These are phyloP conservation scores for Abramis brama DNA, from an alignment of 2,113 vertebrate species.

Conservation along the genomic window DNA sequence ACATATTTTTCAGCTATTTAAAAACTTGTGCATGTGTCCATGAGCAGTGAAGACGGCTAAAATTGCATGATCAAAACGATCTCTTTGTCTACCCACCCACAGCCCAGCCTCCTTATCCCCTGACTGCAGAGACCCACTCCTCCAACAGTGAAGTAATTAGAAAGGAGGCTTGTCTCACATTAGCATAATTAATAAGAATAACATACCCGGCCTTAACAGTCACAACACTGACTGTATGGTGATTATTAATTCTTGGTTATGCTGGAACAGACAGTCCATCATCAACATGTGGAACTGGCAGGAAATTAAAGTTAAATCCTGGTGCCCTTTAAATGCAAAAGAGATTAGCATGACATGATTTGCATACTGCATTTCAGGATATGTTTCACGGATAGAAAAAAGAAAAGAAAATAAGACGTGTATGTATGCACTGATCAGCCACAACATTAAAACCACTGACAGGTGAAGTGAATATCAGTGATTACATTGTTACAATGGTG, in stretches of 20 bases:
- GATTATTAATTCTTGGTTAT: constrained; percentile 41
- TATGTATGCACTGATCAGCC: not conserved
- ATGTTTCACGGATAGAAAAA: constrained; percentile 27
- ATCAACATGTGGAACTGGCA: constrained; percentile 56
- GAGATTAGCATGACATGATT: constrained; percentile 54
- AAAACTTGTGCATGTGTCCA: not conserved
- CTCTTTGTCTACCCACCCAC: constrained; percentile 18
- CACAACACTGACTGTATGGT: constrained; percentile 31
- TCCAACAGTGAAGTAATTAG: constrained; percentile 16
- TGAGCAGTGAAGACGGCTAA: not conserved
- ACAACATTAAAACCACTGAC: no score
- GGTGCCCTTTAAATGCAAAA: constrained; percentile 57
- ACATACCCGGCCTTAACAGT: constrained; percentile 22
- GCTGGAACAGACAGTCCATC: constrained; percentile 29
- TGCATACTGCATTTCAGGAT: constrained; percentile 39
- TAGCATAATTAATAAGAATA: constrained; percentile 51
- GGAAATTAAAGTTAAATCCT: constrained; percentile 60
- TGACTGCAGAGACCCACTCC: constrained; percentile 8
- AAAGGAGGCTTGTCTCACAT: constrained; percentile 30
- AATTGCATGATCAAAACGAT: constrained; percentile 28
- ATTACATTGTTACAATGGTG: no score
- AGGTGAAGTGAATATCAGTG: no score
- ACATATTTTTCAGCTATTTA: not conserved
- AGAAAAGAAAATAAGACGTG: not conserved
- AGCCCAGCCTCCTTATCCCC: constrained; percentile 4